phyloP scores from a whole-genome alignment of 2,797 vertebrate genomes.

The Phalloptychus januarius region DNA sequence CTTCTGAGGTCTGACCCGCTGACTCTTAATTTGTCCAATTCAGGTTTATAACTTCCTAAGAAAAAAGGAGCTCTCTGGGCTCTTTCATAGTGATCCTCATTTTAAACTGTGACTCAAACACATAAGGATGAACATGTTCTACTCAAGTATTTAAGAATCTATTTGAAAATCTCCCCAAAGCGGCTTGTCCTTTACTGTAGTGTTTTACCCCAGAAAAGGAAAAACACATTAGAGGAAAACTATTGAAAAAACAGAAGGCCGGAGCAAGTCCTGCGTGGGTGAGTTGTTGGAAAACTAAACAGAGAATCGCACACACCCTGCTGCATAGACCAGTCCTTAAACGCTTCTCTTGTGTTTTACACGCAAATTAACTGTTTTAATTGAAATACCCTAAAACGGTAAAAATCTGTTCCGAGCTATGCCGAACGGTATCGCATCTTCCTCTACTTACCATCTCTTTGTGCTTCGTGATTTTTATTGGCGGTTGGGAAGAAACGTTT shows the following conservation, averaged over 20 bases:
- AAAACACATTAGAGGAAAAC: not conserved
- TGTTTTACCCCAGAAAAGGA: not conserved
- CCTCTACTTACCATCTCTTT: slow-evolving; percentile 5
- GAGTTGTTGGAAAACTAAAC: not conserved
- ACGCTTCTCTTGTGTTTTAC: not conserved
- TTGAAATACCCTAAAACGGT: not conserved
- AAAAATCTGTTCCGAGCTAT: not conserved
- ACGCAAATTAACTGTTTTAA: not conserved
- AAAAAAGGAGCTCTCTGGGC: not conserved
- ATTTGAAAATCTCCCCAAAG: not conserved
- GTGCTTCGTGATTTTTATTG: no score
- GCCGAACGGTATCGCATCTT: not conserved
- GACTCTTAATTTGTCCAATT: not conserved
- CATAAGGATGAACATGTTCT: not conserved
- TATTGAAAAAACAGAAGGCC: not conserved
- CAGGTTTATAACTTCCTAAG: not conserved
- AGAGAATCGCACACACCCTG: not conserved
- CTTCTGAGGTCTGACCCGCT: not conserved
- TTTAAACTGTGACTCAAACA: not conserved
- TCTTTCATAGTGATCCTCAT: not conserved
- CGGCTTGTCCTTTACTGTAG: not conserved
- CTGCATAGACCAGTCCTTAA: not conserved
- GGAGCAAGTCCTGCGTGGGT: not conserved
- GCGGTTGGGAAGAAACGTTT: no score
- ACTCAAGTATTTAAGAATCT: not conserved